A percentile compares a stretch with the other conserved stretches of the same genome.
Evolutionary conservation across 2,113 vertebrate species (phyloP).

Genomic region (Coregonus clupeaformis): DNA sequence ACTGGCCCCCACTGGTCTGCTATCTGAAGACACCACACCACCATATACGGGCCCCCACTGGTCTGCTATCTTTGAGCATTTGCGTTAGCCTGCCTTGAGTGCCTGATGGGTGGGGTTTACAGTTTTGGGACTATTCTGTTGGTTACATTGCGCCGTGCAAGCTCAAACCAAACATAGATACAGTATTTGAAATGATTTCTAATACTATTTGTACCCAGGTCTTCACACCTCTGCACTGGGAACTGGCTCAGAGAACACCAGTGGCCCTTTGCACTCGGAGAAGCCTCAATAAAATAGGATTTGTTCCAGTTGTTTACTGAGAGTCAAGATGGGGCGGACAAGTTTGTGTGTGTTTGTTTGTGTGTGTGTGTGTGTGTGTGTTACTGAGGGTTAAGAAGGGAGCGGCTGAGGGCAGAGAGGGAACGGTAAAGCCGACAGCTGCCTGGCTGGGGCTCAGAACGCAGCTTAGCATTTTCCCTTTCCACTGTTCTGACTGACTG

Average conservation of each 20-base stretch:
- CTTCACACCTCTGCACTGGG: no score
- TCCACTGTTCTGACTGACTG: constrained; percentile 65
- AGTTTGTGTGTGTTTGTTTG: no score
- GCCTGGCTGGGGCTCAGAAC: constrained; percentile 73
- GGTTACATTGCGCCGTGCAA: no score
- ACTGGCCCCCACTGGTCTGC: constrained; percentile 34
- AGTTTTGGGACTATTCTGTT: no score
- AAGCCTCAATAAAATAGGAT: constrained; percentile 77
- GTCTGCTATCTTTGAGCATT: background rate
- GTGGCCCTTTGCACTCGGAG: constrained; percentile 68
- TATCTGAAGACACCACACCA: constrained; percentile 45
- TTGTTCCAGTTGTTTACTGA: constrained; percentile 80
- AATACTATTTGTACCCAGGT: no score
- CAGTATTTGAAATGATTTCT: no score
- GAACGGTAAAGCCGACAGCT: constrained; percentile 76
- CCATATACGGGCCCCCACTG: no score
- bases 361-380: no score
- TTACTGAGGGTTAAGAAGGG: constrained; percentile 61
- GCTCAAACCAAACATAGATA: no score
- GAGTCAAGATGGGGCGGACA: constrained; percentile 57
- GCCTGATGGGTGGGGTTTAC: no score
- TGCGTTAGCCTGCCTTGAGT: no score
- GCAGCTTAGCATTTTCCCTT: constrained; percentile 74
- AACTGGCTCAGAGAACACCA: constrained; percentile 45
- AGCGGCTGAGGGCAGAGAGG: constrained; percentile 69